phyloP scores from a whole-genome alignment of 1,140 invertebrate species.

The Drosophila mayri region DNA sequence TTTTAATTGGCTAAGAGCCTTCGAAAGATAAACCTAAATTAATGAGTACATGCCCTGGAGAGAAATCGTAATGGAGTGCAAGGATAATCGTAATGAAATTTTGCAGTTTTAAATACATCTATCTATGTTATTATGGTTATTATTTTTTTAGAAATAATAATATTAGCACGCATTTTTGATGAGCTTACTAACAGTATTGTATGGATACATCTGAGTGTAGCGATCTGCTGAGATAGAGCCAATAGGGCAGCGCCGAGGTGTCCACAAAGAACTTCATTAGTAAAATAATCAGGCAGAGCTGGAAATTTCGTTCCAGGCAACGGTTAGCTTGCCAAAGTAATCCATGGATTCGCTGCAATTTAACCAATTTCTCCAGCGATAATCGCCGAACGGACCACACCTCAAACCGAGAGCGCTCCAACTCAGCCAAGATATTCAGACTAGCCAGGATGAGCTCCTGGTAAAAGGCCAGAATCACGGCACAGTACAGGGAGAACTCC shows the following conservation, averaged over 20 bases:
- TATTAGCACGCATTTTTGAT: too few relatives aligned
- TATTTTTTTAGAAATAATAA: neutral
- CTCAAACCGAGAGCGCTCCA: slow-evolving; percentile 38
- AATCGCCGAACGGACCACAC: slow-evolving; percentile 14
- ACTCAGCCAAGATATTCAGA: slow-evolving; percentile 5
- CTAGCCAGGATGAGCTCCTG: slow-evolving; percentile 32
- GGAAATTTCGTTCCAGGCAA: slow-evolving; percentile 48
- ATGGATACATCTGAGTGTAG: neutral
- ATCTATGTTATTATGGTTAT: neutral
- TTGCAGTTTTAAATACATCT: neutral
- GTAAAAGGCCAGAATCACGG: slow-evolving; percentile 46
- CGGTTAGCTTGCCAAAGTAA: slow-evolving; percentile 50
- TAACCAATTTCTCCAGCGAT: slow-evolving; percentile 28
- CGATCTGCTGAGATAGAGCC: slow-evolving; percentile 43
- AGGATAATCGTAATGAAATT: neutral
- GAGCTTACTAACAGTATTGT: slow-evolving; percentile 29
- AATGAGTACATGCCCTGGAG: neutral
- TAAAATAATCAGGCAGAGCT: slow-evolving; percentile 31
- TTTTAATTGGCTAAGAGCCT: slow-evolving; percentile 38
- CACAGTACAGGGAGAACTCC: slow-evolving; percentile 49
- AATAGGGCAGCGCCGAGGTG: slow-evolving; percentile 49
- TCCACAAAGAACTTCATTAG: slow-evolving; percentile 57
- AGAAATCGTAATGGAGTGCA: neutral
- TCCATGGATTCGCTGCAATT: slow-evolving; percentile 39
- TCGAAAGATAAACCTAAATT: too few relatives aligned